Base-by-base conservation (phyloP, 2,113 vertebrate genomes). In the Lampris incognitus region DNA sequence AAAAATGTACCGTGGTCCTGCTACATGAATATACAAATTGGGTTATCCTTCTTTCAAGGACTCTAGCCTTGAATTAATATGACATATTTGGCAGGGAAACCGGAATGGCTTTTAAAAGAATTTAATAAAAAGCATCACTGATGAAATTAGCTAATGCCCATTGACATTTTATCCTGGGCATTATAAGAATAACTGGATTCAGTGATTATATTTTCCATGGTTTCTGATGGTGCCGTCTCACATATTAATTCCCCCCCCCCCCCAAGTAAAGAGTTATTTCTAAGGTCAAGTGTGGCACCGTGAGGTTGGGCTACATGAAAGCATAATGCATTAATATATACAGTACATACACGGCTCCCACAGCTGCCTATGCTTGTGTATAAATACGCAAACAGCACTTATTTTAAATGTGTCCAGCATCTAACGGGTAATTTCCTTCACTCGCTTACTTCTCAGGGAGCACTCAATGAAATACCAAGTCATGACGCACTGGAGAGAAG, bases 71-170 rank as follows among this genome's bases (percentile, higher is more conserved):
- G 86, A 90, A 91, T 93, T 91, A 91, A 93, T 92, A 91, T 91
- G 89, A 92, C 83, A 93, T 90, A 61, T 88, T 91, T 93, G 93
- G 92, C 89, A 93, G 84, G 82, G 73, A 84, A 93, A 88, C 86
- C 79, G 11, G 69, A 91, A 88, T 90, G 87, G 89, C 92, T 94
- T 94, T 94, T 92, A 92, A 91, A 93, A 92, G 66, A 92, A 94
- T 93, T 90, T 90, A 93, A 93, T 93, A 93, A 93, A 92, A 93
- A 89, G 86, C 92, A 93, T 87, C 84, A 48, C 87, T 92, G 89
- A 93, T 92, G 84, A 92, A 93, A 94, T 94, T 92, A 93, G 84
- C 85, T 91, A 90, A 94, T 92, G 89, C 85, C 89, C 90, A 92
- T 90, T 94, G 91, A 93, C 93, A 92, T 94, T 94, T 93, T 88